A percentile compares a stretch with the other conserved stretches of the same genome.
Conservation (phyloP, 1,140 invertebrate species). For the Zophobas atratus region DNA sequence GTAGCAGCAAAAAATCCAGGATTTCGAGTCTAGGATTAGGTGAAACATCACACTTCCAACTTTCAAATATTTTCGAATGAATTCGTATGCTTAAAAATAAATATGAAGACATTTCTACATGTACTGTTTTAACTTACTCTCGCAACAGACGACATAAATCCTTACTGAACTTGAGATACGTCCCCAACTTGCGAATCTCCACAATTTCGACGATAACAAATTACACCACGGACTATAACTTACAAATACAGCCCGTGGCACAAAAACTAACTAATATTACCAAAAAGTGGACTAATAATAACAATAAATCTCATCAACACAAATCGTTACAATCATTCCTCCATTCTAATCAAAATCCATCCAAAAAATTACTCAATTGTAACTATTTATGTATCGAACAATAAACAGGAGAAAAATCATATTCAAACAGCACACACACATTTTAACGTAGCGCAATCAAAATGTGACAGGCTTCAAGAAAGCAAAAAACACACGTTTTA, state of each 20-base stretch:
- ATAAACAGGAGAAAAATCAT: slow-evolving; percentile 39
- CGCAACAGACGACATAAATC: slow-evolving; percentile 47
- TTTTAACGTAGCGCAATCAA: not conserved
- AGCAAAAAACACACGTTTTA: not conserved
- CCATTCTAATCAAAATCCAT: slow-evolving; percentile 33
- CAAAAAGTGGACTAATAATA: slow-evolving; percentile 49
- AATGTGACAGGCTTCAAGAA: not conserved
- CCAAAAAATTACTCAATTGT: slow-evolving; percentile 18
- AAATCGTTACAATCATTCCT: slow-evolving; percentile 49
- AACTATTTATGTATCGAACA: slow-evolving; percentile 42
- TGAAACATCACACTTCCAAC: no score
- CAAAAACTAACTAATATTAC: slow-evolving; percentile 53
- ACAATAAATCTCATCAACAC: slow-evolving; percentile 44
- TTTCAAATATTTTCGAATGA: slow-evolving; percentile 53
- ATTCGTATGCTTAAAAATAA: slow-evolving; percentile 38
- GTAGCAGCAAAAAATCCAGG: no score
- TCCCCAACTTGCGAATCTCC: slow-evolving; percentile 52
- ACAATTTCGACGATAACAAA: slow-evolving; percentile 55
- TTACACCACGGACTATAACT: slow-evolving; percentile 65
- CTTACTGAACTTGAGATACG: slow-evolving; percentile 52
- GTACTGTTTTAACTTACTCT: slow-evolving; percentile 60
- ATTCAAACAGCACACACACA: slow-evolving; percentile 39
- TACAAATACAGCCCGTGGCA: slow-evolving; percentile 66
- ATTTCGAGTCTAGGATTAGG: no score
- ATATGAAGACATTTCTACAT: slow-evolving; percentile 56